phyloP scores from a whole-genome alignment of 2,797 vertebrate species.

The Acestrorhynchus altus region DNA sequence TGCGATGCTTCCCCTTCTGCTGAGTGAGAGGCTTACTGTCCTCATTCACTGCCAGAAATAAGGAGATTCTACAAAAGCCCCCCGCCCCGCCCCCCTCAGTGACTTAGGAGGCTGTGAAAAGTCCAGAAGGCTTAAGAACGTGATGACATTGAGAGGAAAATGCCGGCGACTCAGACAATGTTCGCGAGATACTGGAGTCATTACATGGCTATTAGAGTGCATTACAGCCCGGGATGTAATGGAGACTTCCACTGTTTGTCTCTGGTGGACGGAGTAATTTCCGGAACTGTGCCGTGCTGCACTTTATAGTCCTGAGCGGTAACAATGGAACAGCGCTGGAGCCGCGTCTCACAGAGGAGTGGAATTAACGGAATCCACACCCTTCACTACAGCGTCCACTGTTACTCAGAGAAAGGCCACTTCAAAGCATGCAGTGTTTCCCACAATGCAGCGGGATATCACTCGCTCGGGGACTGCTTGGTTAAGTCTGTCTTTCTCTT shows the following conservation, averaged over 20 bases:
- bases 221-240: conserved; percentile 54
- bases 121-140: conserved; percentile 46
- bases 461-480: no score
- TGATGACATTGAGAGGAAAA: conserved; percentile 49
- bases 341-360: conserved; percentile 50
- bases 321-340: conserved; percentile 51
- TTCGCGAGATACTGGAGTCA: conserved; percentile 45
- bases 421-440: conserved; percentile 61
- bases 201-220: conserved; percentile 56
- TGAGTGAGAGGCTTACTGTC: conserved; percentile 9
- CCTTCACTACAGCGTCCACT: not conserved
- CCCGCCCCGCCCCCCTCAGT: not conserved
- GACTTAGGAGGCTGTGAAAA: conserved; percentile 51
- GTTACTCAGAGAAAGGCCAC: conserved; percentile 43
- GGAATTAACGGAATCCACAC: conserved; percentile 54
- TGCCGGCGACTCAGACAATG: conserved; percentile 40
- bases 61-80: conserved; percentile 47
- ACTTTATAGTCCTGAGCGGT: conserved; percentile 31
- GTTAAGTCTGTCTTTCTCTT: conserved; percentile 30
- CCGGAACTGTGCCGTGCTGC: conserved; percentile 39
- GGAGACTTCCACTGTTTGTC: conserved; percentile 54
- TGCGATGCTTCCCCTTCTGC: not conserved
- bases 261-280: conserved; percentile 55
- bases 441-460: conserved; percentile 49
- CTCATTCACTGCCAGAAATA: conserved; percentile 43